Conservation (phyloP, 2,113 vertebrate species). For the Ceyx margarethae region DNA sequence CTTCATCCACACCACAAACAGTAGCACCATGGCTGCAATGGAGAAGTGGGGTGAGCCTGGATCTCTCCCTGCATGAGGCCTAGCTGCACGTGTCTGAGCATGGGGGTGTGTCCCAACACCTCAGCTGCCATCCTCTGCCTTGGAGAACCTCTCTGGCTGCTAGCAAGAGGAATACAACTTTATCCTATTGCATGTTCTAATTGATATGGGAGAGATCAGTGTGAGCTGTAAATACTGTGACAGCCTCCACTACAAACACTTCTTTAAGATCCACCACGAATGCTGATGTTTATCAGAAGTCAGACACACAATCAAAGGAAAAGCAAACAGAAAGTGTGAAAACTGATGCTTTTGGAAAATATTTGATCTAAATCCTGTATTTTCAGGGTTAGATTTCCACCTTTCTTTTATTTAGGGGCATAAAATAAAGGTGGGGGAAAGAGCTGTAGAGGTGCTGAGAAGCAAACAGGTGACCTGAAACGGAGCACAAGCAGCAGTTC, state of each 20-base stretch:
- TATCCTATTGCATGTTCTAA: background rate
- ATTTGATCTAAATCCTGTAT: background rate
- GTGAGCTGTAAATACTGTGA: background rate
- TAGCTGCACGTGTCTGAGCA: fast-evolving
- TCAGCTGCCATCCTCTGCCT: background rate
- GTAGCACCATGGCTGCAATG: constrained; percentile 86
- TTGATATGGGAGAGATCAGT: background rate
- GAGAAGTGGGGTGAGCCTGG: background rate
- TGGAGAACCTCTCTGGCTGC: background rate
- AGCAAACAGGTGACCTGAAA: background rate
- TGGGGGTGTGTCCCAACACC: fast-evolving
- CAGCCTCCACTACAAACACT: background rate
- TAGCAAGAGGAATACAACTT: background rate
- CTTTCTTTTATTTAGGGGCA: background rate
- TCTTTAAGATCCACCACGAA: background rate
- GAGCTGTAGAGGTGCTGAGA: background rate
- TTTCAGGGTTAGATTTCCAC: background rate
- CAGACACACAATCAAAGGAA: background rate
- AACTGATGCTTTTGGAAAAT: background rate
- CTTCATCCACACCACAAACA: constrained; percentile 94
- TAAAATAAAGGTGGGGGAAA: background rate
- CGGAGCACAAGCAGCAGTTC: too few species aligned
- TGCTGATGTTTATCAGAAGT: background rate
- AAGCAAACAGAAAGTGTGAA: background rate
- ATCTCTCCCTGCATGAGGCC: fast-evolving